Percentiles rank a stretch among this genome's conserved stretches.
These are phyloP conservation scores for Euzophera pinguis DNA, from an alignment of 2,888 invertebrate species.

Conservation along the genomic window DNA sequence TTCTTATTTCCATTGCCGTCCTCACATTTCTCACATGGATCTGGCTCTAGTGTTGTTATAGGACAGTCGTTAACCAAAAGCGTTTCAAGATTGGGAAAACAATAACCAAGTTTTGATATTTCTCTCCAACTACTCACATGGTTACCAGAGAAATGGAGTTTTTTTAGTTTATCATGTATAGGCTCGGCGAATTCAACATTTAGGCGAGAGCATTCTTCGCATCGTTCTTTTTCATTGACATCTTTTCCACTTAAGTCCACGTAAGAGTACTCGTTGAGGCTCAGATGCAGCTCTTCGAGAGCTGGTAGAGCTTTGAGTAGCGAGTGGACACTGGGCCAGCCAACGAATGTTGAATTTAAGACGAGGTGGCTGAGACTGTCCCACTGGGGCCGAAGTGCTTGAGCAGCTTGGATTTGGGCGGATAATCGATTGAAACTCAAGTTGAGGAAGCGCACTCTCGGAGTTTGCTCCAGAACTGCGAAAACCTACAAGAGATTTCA, in stretches of 20 bases:
- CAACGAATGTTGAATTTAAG: conserved; percentile 91
- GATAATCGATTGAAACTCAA: conserved; percentile 93
- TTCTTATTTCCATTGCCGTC: conserved; percentile 72
- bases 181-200: conserved; percentile 56
- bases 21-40: conserved; percentile 79
- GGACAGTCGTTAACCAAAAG: conserved; percentile 93
- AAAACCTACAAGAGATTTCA: conserved; percentile 81
- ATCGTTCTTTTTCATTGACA: conserved; percentile 54
- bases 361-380: conserved; percentile 87
- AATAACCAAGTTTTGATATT: conserved; percentile 89
- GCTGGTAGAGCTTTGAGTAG: conserved; percentile 87
- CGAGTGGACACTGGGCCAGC: conserved; percentile 90
- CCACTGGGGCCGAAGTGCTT: conserved; percentile 69
- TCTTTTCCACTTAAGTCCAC: conserved; percentile 82
- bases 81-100: conserved; percentile 92
- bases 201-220: conserved; percentile 64
- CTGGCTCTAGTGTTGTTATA: conserved; percentile 81
- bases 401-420: conserved; percentile 82
- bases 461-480: conserved; percentile 92
- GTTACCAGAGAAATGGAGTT: conserved; percentile 93
- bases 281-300: conserved; percentile 94
- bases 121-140: conserved; percentile 91
- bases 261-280: conserved; percentile 91
- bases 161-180: conserved; percentile 85
- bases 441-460: conserved; percentile 93